phyloP scores from a whole-genome alignment of 2,888 invertebrate genomes.

The Napeogenes inachia region DNA sequence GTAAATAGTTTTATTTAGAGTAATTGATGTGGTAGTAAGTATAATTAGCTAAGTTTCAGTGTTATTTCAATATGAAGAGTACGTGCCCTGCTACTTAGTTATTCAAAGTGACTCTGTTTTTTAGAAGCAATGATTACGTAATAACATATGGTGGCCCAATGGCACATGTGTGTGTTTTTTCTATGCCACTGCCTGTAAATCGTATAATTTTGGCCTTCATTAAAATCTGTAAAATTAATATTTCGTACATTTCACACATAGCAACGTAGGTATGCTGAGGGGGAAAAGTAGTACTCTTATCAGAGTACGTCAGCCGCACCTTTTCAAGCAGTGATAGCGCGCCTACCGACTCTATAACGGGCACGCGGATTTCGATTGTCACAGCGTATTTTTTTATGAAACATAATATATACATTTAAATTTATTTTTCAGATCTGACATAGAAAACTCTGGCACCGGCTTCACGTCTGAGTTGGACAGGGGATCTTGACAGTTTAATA shows the following conservation, averaged over 20 bases:
- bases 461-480: slow-evolving; percentile 77
- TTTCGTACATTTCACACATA: slow-evolving; percentile 51
- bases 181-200: slow-evolving; percentile 41
- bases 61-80: slow-evolving; percentile 13
- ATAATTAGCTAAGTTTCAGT: slow-evolving; percentile 14
- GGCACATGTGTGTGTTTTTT: slow-evolving; percentile 58
- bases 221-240: slow-evolving; percentile 36
- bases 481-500: slow-evolving; percentile 75
- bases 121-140: slow-evolving; percentile 56
- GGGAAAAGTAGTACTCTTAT: slow-evolving; percentile 72
- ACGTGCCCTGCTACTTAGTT: slow-evolving; percentile 6
- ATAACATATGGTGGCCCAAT: slow-evolving; percentile 62
- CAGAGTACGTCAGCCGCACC: slow-evolving; percentile 72
- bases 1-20: not conserved
- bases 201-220: slow-evolving; percentile 45
- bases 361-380: slow-evolving; percentile 58
- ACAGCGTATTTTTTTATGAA: slow-evolving; percentile 47
- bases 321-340: slow-evolving; percentile 70
- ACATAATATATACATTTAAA: slow-evolving; percentile 36
- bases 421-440: slow-evolving; percentile 46
- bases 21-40: slow-evolving; percentile 16
- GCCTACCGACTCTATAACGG: slow-evolving; percentile 52
- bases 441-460: slow-evolving; percentile 36
- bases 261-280: slow-evolving; percentile 59
- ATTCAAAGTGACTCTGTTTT: slow-evolving; percentile 24